Percentiles rank a stretch among this genome's conserved stretches.
Conservation (phyloP, 2,797 vertebrate species). For the Australoheros facetus region DNA sequence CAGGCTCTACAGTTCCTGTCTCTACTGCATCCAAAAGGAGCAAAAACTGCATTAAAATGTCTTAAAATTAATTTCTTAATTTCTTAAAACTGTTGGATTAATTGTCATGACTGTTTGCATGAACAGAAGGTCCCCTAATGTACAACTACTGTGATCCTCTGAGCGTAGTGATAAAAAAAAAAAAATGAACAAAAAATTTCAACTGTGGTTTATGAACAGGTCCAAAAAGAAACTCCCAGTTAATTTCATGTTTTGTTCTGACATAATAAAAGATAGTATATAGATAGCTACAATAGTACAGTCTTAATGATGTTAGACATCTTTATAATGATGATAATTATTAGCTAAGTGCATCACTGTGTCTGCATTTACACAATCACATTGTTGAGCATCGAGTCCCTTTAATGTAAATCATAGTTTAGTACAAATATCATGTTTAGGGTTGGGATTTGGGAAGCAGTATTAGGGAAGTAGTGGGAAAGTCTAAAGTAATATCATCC, state of each 20-base stretch:
- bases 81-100: background rate
- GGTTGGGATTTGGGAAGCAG: background rate
- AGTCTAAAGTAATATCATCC: background rate
- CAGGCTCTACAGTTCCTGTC: background rate
- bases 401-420: background rate
- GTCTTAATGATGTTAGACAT: background rate
- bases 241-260: background rate
- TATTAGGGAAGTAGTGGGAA: no score
- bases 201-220: background rate
- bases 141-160: no score
- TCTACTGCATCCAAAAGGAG: background rate
- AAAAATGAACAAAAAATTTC: no score
- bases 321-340: background rate
- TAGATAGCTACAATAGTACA: background rate
- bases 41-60: background rate
- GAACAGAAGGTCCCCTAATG: background rate
- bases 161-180: background rate
- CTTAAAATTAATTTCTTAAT: background rate
- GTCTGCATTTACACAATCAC: background rate
- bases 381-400: background rate
- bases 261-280: background rate
- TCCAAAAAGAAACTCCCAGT: background rate
- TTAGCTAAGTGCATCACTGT: background rate
- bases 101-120: background rate
- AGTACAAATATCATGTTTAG: background rate